Base-by-base conservation (phyloP, 2,888 invertebrate species). In the Drosophila gaucha region DNA sequence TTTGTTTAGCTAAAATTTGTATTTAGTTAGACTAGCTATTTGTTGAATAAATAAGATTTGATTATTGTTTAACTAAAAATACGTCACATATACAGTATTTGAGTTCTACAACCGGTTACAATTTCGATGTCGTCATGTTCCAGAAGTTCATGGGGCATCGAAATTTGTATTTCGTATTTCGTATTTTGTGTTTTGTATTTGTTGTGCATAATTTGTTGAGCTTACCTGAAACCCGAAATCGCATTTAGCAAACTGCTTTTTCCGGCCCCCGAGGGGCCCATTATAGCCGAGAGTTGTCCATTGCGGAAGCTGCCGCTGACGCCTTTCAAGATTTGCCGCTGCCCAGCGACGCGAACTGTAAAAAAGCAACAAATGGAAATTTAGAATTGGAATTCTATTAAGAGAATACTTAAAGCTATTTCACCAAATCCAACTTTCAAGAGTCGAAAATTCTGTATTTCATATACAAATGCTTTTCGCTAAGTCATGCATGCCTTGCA, bases 241-340 rank as follows among this genome's bases (percentile, higher is more conserved):
- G 95, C 95, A 90, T 96, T 96, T 79, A 96, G 93, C 5, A 96
- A 93, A 67, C 95, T 95, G 86, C 95, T 95, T 91, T 96, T 96
- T 67, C 96, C 95, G 14, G 95, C 95, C 36, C 95, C 95, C 1
- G 95, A 94, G 9, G 94, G 95, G 38, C 95, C 95, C 93, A 95
- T 94, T 72, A 95, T 95, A 58, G 94, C 95, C 41, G 94, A 93
- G 65, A 95, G 91, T 80, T 94, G 93, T 0, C 95, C 95, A 60
- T 94, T 93, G 58, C 92, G 90, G 90, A 95, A 95, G 79, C 92
- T 92, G 51, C 95, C 95, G 84, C 93, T 93, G 1, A 95, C 94
- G 49, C 93, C 93, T 83, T 94, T 93, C 14, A 95, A 90, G 30
- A 95, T 93, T 66, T 92, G 92, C 64, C 94, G 93, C 62, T 93